A percentile compares a stretch with the other conserved stretches of the same genome.
phyloP scores from a whole-genome alignment of 2,888 invertebrate genomes.

The Aquatica leii region DNA sequence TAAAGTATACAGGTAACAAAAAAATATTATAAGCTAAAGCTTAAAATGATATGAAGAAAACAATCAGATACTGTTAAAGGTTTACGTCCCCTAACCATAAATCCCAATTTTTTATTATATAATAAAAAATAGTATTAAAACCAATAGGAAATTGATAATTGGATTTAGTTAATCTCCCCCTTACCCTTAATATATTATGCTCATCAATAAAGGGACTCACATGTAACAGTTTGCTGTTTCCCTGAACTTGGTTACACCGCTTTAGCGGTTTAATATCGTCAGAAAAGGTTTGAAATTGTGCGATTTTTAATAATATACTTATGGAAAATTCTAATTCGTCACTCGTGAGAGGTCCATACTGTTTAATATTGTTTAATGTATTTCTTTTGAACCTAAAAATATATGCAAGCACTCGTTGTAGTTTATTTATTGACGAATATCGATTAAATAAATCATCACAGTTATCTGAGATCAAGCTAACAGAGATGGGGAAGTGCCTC shows the following conservation, averaged over 20 bases:
- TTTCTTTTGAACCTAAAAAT: background rate
- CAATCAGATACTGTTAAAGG: no score
- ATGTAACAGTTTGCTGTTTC: background rate
- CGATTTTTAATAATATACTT: background rate
- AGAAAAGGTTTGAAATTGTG: background rate
- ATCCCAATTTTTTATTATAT: no score
- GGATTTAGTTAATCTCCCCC: background rate
- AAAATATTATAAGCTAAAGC: no score
- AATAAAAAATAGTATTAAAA: no score
- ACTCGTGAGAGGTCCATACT: background rate
- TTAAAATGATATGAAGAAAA: no score
- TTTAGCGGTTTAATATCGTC: background rate
- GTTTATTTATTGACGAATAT: background rate
- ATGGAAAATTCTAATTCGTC: background rate
- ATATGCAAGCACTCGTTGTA: background rate
- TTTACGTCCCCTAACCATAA: no score
- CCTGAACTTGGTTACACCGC: background rate
- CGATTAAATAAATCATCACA: background rate
- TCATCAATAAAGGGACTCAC: background rate
- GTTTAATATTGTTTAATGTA: background rate
- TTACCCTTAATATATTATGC: background rate
- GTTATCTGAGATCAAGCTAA: background rate
- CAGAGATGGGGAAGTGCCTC: background rate
- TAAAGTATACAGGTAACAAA: no score
- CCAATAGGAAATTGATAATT: background rate